Percentiles rank a stretch among this genome's conserved stretches.
Evolutionary conservation across 2,113 vertebrate species (phyloP).

Genomic region (Hydropotes inermis): DNA sequence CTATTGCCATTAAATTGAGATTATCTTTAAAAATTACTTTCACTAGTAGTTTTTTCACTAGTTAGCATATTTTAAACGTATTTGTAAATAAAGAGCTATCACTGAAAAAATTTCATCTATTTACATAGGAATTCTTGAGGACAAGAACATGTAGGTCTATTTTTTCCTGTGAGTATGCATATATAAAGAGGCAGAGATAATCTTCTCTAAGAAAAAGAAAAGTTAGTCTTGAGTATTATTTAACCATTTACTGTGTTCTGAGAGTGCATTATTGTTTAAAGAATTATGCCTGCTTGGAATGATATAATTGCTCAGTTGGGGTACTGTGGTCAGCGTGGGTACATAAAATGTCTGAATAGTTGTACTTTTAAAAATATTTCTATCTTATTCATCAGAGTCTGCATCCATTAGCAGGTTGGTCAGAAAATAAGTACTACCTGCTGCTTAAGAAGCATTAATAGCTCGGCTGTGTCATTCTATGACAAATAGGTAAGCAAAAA

Average conservation of each 20-base stretch:
- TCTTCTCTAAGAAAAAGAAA: background rate
- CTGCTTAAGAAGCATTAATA: conserved; percentile 23
- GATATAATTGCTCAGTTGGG: background rate
- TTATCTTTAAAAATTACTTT: background rate
- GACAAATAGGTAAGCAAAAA: background rate
- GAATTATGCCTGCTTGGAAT: background rate
- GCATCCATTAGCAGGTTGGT: background rate
- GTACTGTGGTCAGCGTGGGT: background rate
- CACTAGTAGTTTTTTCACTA: background rate
- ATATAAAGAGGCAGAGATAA: background rate
- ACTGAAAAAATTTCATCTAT: background rate
- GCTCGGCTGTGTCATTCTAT: background rate
- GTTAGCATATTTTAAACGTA: background rate
- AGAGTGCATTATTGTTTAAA: background rate
- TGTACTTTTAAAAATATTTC: conserved; percentile 21
- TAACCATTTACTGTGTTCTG: background rate
- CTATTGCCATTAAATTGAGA: background rate
- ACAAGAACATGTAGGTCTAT: background rate
- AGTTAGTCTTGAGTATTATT: background rate
- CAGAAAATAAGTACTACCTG: background rate
- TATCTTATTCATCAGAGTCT: background rate
- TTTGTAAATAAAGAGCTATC: background rate
- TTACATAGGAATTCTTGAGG: background rate
- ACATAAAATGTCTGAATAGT: background rate
- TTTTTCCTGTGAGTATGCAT: background rate